Conservation (phyloP, 2,888 invertebrate species). For the Chesias legatella region DNA sequence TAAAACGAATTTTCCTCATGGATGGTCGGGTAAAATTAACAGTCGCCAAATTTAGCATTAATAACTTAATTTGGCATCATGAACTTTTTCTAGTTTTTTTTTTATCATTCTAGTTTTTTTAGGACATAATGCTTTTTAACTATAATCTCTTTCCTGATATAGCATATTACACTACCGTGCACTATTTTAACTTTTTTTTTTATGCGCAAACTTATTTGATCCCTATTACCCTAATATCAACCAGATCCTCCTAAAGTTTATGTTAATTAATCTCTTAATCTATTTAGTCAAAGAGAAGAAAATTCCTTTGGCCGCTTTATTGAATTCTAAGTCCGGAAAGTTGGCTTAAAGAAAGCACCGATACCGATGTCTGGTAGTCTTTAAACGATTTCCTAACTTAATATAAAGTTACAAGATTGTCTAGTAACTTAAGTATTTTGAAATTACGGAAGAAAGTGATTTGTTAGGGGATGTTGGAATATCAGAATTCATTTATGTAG, state of each 20-base stretch:
- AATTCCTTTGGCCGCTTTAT: constrained; percentile 71
- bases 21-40: too few relatives aligned
- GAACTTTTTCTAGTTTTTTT: too few relatives aligned
- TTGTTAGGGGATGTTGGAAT: constrained; percentile 12
- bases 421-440: constrained; percentile 45
- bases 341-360: constrained; percentile 71
- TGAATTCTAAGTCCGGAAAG: constrained; percentile 70
- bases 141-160: too few relatives aligned
- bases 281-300: constrained; percentile 74
- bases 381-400: constrained; percentile 66
- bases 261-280: constrained; percentile 74
- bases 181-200: constrained; percentile 8
- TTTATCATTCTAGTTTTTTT: too few relatives aligned
- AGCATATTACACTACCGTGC: too few relatives aligned
- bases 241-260: constrained; percentile 57
- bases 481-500: too few relatives aligned
- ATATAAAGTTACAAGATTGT: constrained; percentile 64
- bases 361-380: constrained; percentile 63
- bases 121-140: too few relatives aligned
- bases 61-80: too few relatives aligned
- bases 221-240: constrained; percentile 54
- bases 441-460: constrained; percentile 32
- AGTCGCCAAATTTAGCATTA: too few relatives aligned
- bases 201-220: constrained; percentile 36
- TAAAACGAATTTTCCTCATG: too few relatives aligned